Percentiles rank a stretch among this genome's conserved stretches.
Conservation (phyloP, 2,888 invertebrate genomes). For the Phortica magna region DNA sequence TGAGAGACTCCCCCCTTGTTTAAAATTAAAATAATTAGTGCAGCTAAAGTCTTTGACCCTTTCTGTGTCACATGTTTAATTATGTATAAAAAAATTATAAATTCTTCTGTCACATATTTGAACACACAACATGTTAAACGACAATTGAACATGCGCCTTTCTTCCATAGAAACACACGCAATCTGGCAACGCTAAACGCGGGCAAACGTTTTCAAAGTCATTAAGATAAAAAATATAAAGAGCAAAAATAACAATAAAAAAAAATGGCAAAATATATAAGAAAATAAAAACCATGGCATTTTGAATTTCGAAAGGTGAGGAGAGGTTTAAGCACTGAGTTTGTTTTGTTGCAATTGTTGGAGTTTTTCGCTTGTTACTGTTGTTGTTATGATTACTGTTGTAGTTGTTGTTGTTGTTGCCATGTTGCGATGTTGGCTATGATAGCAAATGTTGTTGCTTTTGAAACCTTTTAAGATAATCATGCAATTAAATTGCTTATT, state of each 20-base stretch:
- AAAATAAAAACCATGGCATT: neutral
- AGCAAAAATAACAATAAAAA: too few species aligned
- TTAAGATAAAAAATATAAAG: slow-evolving; percentile 15
- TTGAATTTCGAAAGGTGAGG: slow-evolving; percentile 24
- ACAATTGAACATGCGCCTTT: too few species aligned
- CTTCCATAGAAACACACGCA: neutral
- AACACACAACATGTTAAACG: too few species aligned
- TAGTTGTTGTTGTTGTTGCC: neutral
- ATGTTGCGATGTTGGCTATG: neutral
- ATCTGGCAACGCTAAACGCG: slow-evolving; percentile 25
- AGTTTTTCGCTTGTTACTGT: neutral
- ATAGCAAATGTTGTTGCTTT: slow-evolving; percentile 27
- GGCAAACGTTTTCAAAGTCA: slow-evolving; percentile 3
- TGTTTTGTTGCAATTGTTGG: neutral
- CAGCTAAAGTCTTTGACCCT: too few species aligned
- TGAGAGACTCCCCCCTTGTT: too few species aligned
- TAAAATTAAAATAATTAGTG: too few species aligned
- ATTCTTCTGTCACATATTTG: too few species aligned
- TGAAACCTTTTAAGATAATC: slow-evolving; percentile 53
- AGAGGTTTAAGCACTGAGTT: neutral
- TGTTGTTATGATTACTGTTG: neutral
- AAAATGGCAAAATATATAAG: too few species aligned
- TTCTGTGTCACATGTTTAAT: too few species aligned
- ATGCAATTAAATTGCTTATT: slow-evolving; percentile 56
- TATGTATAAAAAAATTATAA: too few species aligned